A percentile compares a stretch with the other conserved stretches of the same genome.
phyloP scores from a whole-genome alignment of 2,888 invertebrate species.

The Polietes domitor region DNA sequence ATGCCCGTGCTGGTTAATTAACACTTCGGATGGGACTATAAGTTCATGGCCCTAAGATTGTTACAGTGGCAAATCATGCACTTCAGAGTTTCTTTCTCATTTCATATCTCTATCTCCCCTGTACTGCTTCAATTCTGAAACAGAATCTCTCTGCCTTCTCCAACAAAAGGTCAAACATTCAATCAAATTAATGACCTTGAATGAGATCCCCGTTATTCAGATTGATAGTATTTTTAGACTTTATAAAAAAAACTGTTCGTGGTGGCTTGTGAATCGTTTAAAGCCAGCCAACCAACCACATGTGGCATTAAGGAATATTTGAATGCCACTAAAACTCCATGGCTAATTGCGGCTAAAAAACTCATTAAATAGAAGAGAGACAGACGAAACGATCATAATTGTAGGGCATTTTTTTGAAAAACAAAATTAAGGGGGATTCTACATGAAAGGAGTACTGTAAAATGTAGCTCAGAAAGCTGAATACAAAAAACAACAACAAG shows the following conservation, averaged over 20 bases:
- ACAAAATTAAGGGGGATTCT: not conserved
- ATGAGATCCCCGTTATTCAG: not conserved
- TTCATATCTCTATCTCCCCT: too few relatives aligned
- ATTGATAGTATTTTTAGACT: not conserved
- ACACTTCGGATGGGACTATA: too few relatives aligned
- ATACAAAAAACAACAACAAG: not conserved
- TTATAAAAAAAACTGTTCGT: not conserved
- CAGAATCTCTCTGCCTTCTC: too few relatives aligned
- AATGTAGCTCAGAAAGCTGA: not conserved
- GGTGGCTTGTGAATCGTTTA: not conserved
- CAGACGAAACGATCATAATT: not conserved
- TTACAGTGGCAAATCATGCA: too few relatives aligned
- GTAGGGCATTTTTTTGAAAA: not conserved
- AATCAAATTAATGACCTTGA: constrained; percentile 5
- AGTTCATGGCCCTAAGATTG: too few relatives aligned
- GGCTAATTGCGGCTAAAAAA: constrained; percentile 43
- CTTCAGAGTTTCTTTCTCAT: too few relatives aligned
- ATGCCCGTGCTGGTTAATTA: too few relatives aligned
- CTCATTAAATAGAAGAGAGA: not conserved
- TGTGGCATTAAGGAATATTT: constrained; percentile 2
- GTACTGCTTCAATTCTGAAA: too few relatives aligned
- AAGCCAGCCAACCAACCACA: too few relatives aligned
- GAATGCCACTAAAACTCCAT: constrained; percentile 44
- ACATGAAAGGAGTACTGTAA: not conserved
- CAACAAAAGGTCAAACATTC: not conserved